Evolutionary conservation across 2,888 invertebrate species (phyloP), one percentile per base, ranked within the genome.

Genomic region (Euplagia quadripunctaria): DNA sequence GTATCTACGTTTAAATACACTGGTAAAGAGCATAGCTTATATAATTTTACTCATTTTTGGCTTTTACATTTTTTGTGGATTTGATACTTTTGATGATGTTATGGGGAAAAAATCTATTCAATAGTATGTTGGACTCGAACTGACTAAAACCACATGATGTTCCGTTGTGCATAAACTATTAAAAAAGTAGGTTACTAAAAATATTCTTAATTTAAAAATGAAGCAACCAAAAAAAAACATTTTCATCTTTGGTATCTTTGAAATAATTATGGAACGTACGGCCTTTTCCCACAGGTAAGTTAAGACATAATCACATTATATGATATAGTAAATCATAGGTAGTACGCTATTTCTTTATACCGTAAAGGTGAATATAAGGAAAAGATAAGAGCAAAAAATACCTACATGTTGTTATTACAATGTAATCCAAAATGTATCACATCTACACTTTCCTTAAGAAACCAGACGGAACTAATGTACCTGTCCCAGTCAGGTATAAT

Each of bases 391-490:
- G 41, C 61, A 49, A 9, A 52, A 70, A 65, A 64, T 14, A 52
- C 51, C 6, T 20, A 52, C 20, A 20, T 20, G 14, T 52, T 52
- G 6, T 55, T 52, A 71, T 46, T 65, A 73, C 61, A 58, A 64
- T 63, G 42, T 75, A 67, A 5, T 20, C 46, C 52, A 17, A 67
- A 64, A 75, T 70, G 52, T 73, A 76, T 78, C 68, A 61, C 66
- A 70, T 55, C 49, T 12, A 78, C 70, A 78, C 72, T 81, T 82
- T 83, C 70, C 82, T 79, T 14, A 79, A 65, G 52, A 68, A 82
- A 70, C 82, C 75, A 81, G 65, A 71, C 61, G 70, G 58, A 83
- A 82, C 84, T 83, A 82, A 82, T 81, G 75, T 70, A 82, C 76
- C 72, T 81, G 75, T 83, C 79, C 51, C 69, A 73, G 70, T 74